A percentile compares a stretch with the other conserved stretches of the same genome.
Evolutionary conservation across 2,113 vertebrate species (phyloP).

Genomic region (Muscicapa adusta): DNA sequence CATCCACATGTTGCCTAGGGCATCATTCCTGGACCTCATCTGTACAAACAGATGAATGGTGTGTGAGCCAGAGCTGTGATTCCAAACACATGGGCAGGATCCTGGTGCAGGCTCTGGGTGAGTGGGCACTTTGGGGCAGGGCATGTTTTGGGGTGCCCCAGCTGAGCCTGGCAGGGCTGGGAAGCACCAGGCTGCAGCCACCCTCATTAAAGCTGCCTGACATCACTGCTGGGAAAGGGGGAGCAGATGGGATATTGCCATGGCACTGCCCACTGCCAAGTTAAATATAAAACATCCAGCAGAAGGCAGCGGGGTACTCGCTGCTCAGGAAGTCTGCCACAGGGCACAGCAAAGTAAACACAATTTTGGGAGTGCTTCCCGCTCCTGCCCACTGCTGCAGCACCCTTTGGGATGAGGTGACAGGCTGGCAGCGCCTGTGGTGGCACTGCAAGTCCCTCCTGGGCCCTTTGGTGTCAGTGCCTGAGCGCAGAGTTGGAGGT

Average conservation of each 20-base stretch:
- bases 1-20: background rate
- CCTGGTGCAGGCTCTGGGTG: background rate
- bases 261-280: constrained; percentile 56
- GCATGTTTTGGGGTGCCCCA: background rate
- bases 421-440: background rate
- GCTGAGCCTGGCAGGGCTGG: background rate
- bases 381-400: background rate
- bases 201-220: background rate
- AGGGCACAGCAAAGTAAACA: constrained; percentile 47
- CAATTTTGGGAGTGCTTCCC: background rate
- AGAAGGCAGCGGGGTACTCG: constrained; percentile 50
- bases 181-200: background rate
- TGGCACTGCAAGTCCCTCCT: background rate
- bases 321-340: constrained; percentile 57
- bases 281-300: constrained; percentile 63
- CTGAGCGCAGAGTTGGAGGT: background rate
- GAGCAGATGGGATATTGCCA: constrained; percentile 61
- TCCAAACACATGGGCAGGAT: background rate
- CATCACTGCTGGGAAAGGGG: constrained; percentile 6
- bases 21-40: background rate
- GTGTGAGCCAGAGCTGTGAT: background rate
- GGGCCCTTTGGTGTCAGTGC: background rate
- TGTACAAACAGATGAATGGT: background rate
- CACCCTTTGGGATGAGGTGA: background rate
- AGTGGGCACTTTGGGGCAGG: accelerated